Base-by-base conservation (phyloP, 2,888 invertebrate species). In the Scrobipalpa costella region DNA sequence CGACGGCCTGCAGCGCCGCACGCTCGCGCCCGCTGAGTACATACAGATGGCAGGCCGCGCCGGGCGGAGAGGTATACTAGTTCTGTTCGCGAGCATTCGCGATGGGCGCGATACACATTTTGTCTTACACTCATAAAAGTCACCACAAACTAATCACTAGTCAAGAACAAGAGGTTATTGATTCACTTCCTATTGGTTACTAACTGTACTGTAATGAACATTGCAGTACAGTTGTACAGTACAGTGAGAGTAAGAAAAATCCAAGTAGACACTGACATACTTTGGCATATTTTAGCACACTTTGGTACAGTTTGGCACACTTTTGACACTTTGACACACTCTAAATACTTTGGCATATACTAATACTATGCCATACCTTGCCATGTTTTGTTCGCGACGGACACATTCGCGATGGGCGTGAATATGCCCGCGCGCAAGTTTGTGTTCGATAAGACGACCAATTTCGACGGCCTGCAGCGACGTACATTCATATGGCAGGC, bases 371-470 rank as follows among this genome's bases (percentile, higher is more conserved):
- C n/a, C n/a, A n/a, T n/a, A n/a, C n/a, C n/a, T n/a, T n/a, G n/a
- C n/a, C n/a, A n/a, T n/a, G n/a, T 99, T 58, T 89, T 99, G 6
- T 99, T 99, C 89, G 99, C 99, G 0, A 99, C 99, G 0, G 99
- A 99, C 91, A 99, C 99, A 0, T 99, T 99, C 85, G 99, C 99
- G 0, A 99, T 99, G 98, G 99, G 99, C 0, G 98, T 99, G 1
- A 99, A 99, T 86, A 99, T 99, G 99, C 99, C 99, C 0, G 98
- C 99, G 0, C 93, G 98, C 15, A 99, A 99, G 0, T 99, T 99
- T 0, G 95, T 99, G 13, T 99, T 99, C 84, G 99, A 99, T 86
- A 95, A 96, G 7, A 94, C 96, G 47, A 92, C 92, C 21, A 99
- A 99, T 85, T 98, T 95, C 80, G 99, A 99, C 81, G 99, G 99